A percentile compares a stretch with the other conserved stretches of the same genome.
Evolutionary conservation across 2,113 vertebrate species (phyloP).

Genomic region (Ammodytes dubius): DNA sequence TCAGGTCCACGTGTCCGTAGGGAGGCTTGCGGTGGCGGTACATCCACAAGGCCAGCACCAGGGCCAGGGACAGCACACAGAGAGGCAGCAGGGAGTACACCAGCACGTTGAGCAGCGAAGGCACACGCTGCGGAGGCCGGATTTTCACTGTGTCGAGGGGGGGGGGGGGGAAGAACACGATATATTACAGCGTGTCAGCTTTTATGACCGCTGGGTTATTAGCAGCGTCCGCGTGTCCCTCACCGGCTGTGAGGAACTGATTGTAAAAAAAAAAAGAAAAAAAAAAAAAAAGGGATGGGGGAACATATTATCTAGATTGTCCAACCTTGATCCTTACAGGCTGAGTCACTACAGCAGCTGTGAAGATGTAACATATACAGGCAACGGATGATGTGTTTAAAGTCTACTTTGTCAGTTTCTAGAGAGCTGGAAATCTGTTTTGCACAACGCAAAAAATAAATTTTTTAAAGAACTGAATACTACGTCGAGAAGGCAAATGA

Average conservation of each 20-base stretch:
- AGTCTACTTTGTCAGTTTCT: not conserved
- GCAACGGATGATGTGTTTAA: not conserved
- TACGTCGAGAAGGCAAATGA: not conserved
- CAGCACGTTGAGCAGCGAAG: constrained; percentile 92
- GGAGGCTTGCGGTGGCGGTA: constrained; percentile 96
- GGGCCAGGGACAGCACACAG: constrained; percentile 90
- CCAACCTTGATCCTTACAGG: constrained; percentile 1
- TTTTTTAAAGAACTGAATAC: not conserved
- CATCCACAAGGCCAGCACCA: constrained; percentile 96
- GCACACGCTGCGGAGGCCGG: constrained; percentile 85
- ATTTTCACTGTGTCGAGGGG: constrained; percentile 82
- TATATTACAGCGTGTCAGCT: constrained; percentile 37
- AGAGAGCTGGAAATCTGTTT: not conserved
- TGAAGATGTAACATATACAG: not conserved
- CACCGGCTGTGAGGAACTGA: not conserved
- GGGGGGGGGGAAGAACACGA: not conserved
- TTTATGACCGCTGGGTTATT: constrained; percentile 4
- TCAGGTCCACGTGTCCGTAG: constrained; percentile 94
- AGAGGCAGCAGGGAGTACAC: constrained; percentile 96
- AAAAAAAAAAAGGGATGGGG: too few relatives aligned
- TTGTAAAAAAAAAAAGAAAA: not conserved
- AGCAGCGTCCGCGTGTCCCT: not conserved
- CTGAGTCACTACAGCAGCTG: not conserved
- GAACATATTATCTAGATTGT: not conserved
- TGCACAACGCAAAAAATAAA: not conserved